phyloP scores from a whole-genome alignment of 30 jellyfish, hydroid and myxozoan species.

The Aurelia aurita complex sp. Pacific region DNA sequence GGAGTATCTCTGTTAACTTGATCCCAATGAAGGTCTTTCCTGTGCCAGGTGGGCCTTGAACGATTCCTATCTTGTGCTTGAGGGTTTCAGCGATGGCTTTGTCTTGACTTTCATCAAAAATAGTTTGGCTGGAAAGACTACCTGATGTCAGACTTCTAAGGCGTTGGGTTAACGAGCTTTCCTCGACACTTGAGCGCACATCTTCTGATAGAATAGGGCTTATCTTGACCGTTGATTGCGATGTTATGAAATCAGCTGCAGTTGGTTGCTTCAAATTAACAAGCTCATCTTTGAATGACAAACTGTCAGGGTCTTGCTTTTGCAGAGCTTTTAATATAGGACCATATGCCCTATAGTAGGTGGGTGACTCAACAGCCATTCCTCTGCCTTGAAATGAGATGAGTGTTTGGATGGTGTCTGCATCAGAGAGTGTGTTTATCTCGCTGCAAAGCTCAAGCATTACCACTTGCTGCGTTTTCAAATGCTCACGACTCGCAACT shows the following conservation, averaged over 20 bases:
- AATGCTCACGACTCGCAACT: slow-evolving; percentile 56
- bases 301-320: slow-evolving; percentile 13
- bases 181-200: not conserved
- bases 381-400: slow-evolving; percentile 22
- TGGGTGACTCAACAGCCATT: slow-evolving; percentile 79
- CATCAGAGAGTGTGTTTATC: slow-evolving; percentile 15
- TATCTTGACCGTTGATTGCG: slow-evolving; percentile 6
- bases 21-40: slow-evolving; percentile 80
- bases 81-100: slow-evolving; percentile 46
- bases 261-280: slow-evolving; percentile 12
- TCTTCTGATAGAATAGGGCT: not conserved
- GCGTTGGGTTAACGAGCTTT: not conserved
- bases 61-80: slow-evolving; percentile 47
- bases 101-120: slow-evolving; percentile 64
- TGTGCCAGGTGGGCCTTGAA: slow-evolving; percentile 91
- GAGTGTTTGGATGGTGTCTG: slow-evolving; percentile 32
- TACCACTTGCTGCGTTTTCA: slow-evolving; percentile 28
- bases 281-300: slow-evolving; percentile 56
- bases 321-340: slow-evolving; percentile 72
- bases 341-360: slow-evolving; percentile 58
- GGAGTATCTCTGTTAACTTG: slow-evolving; percentile 31
- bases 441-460: slow-evolving; percentile 53
- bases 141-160: not conserved
- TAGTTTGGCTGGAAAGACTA: not conserved
- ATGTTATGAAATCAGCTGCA: slow-evolving; percentile 29